These are phyloP conservation scores for Pantherophis alleghaniensis DNA, from an alignment of 2,797 vertebrate species.

Conservation along the genomic window DNA sequence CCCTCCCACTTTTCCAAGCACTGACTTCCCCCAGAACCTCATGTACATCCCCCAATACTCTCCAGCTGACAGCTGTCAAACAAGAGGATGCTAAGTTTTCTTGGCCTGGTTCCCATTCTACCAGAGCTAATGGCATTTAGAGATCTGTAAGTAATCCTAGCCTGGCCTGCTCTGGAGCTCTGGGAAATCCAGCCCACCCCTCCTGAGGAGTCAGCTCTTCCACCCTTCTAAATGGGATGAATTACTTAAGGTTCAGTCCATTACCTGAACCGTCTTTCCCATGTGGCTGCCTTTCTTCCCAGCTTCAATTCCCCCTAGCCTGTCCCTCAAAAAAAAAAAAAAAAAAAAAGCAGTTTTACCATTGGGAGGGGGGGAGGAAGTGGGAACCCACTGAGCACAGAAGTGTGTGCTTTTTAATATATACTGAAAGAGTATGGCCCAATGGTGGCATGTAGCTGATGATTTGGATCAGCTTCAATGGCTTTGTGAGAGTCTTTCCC, in stretches of 20 bases:
- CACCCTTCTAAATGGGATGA: constrained; percentile 16
- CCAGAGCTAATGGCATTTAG: constrained; percentile 29
- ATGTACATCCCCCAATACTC: no score
- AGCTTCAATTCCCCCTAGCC: neutral
- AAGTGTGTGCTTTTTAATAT: neutral
- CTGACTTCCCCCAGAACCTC: neutral
- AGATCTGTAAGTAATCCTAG: constrained; percentile 22
- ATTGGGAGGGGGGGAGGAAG: no score
- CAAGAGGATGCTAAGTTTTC: neutral
- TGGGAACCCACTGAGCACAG: neutral
- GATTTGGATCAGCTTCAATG: neutral
- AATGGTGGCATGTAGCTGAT: neutral
- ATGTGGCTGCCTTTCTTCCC: neutral
- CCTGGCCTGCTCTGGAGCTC: neutral
- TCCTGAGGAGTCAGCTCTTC: neutral
- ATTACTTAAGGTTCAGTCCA: constrained; percentile 28
- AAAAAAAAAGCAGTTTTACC: neutral
- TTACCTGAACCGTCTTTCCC: neutral
- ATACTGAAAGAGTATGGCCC: neutral
- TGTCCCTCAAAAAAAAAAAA: neutral
- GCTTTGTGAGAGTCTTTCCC: neutral
- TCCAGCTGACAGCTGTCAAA: neutral
- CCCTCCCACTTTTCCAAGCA: neutral
- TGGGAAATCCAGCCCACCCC: neutral
- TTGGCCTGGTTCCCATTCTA: neutral